These are phyloP conservation scores for Drosophila mayri DNA, from an alignment of 1,140 invertebrate species.

Conservation along the genomic window DNA sequence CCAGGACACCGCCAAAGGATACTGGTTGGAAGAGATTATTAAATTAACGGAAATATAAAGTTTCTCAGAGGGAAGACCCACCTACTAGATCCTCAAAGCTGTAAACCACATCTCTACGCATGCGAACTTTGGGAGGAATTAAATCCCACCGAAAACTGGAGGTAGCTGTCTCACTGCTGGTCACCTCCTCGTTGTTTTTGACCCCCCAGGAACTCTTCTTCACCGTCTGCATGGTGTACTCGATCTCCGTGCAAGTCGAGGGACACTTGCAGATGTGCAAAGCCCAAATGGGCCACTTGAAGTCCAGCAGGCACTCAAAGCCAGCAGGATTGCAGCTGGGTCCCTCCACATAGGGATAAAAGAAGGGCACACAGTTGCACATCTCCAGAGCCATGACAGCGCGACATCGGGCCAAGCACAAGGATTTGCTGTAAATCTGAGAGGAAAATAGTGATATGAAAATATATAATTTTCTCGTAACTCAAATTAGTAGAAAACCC, in stretches of 20 bases:
- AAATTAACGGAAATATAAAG: background rate
- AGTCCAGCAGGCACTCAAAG: conserved; percentile 79
- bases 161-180: conserved; percentile 61
- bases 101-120: conserved; percentile 84
- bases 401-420: conserved; percentile 77
- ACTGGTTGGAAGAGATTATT: conserved; percentile 23
- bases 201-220: conserved; percentile 81
- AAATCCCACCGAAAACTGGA: conserved; percentile 84
- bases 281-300: conserved; percentile 84
- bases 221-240: conserved; percentile 79
- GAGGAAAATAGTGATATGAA: background rate
- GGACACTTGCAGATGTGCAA: conserved; percentile 83
- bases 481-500: background rate
- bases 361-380: conserved; percentile 83
- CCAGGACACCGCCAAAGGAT: conserved; percentile 71
- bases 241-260: conserved; percentile 78
- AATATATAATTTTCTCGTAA: background rate
- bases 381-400: conserved; percentile 82
- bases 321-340: conserved; percentile 77
- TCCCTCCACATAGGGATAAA: conserved; percentile 78
- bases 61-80: background rate
- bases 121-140: conserved; percentile 80
- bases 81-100: conserved; percentile 84
- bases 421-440: conserved; percentile 75
- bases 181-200: conserved; percentile 62